Base-by-base conservation (phyloP, 2,113 vertebrate genomes). In the Rhinichthys klamathensis region DNA sequence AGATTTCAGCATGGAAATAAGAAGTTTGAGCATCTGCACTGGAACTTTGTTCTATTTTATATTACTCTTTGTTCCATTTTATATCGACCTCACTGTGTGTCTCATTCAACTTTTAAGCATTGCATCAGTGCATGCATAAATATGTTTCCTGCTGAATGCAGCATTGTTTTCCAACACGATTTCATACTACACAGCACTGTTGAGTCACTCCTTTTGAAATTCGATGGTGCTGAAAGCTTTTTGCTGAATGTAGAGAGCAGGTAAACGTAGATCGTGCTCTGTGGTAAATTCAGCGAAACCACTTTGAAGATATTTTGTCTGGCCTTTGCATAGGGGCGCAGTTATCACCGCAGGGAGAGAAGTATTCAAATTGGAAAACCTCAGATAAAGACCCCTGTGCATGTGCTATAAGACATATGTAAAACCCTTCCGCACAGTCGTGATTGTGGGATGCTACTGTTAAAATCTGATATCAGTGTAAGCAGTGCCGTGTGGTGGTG, bases 361-460 rank as follows among this genome's bases (percentile, higher is more conserved):
- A 82, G 72, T 79, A 87, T 86, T 89, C 73, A 54, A 84, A 85
- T 87, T 87, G 15, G 27, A 87, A 84, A 86, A 74, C 86, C 46
- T 41, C 65, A 60, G 87, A 91, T 88, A 88, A 15, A 78, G 56
- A 70, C 44, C 54, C 83, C 81, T 83, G 84, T 90, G 87, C 76
- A 67, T 85, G 70, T 79, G 85, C 89, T 85, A 86, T 91, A 87
- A 92, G 92, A 89, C 89, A 87, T 83, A 89, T 90, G 91, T 78
- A 88, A 87, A 65, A 77, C 84, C 85, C 86, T 60, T 87, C 84
- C 88, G 25, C 4, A 11, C 6, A 56, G 70, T 73, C 54, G 44
- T 63, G 79, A 81, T 60, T 27, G 80, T 74, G 69, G 82, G 80
- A 74, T 23, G 79, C 8, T 51, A 74, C 65, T 54, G 32, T 80